Evolutionary conservation across 2,797 vertebrate genomes (phyloP).

Genomic region (Sternarchorhynchus goeldii): DNA sequence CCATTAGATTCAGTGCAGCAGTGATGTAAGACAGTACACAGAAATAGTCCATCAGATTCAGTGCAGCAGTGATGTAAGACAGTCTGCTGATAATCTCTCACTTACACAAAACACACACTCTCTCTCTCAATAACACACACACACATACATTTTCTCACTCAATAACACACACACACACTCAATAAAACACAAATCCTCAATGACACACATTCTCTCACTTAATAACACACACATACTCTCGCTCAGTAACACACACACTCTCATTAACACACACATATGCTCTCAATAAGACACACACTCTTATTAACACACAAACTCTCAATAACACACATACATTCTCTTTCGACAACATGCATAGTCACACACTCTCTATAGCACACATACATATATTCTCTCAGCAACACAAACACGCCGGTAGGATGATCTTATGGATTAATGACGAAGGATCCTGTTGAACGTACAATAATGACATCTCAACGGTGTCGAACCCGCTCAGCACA

Average conservation of each 20-base stretch:
- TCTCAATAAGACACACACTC: not conserved
- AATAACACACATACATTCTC: not conserved
- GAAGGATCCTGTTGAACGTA: not conserved
- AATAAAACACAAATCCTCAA: too few species aligned
- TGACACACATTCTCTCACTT: too few species aligned
- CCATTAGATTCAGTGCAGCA: constrained; percentile 68
- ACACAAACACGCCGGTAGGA: not conserved
- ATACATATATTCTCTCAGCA: too few species aligned
- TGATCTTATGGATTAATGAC: too few species aligned
- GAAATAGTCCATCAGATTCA: constrained; percentile 66
- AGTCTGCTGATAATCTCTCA: constrained; percentile 51
- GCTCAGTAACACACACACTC: too few species aligned
- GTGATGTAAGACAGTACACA: constrained; percentile 65
- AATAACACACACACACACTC: not conserved
- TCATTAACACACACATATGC: too few species aligned
- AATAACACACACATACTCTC: not conserved
- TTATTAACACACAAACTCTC: too few species aligned
- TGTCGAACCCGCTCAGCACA: too few species aligned
- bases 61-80: constrained; percentile 67
- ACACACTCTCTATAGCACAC: not conserved
- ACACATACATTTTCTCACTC: not conserved
- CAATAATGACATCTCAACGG: not conserved
- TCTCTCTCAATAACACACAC: not conserved
- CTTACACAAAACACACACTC: not conserved
- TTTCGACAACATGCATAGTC: not conserved